Conservation (phyloP, 2,113 vertebrate species). For the Grantiella picta region DNA sequence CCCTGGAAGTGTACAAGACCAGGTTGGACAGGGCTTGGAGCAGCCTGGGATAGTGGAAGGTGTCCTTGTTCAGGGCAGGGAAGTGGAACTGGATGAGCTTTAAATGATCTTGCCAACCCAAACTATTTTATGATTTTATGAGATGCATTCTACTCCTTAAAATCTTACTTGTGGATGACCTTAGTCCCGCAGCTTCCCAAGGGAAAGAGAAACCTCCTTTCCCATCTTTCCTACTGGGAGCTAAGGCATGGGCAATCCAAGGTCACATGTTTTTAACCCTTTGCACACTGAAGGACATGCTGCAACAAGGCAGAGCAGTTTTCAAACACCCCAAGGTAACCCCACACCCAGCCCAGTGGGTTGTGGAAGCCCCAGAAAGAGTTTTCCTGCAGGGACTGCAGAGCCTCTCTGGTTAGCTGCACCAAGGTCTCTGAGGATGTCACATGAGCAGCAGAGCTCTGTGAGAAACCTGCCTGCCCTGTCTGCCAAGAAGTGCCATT, state of each 20-base stretch:
- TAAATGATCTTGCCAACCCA: not conserved
- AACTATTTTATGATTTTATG: not conserved
- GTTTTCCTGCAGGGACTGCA: not conserved
- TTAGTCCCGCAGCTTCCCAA: not conserved
- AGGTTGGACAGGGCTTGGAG: accelerated
- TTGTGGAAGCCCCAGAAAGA: not conserved
- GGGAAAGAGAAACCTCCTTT: not conserved
- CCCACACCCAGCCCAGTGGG: too few relatives aligned
- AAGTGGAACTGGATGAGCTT: accelerated
- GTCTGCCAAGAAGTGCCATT: not conserved
- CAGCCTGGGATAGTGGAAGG: accelerated
- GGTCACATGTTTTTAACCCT: not conserved
- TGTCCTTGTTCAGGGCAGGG: not conserved
- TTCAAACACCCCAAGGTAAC: not conserved
- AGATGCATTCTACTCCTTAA: not conserved
- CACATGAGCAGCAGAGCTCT: not conserved
- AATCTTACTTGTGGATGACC: not conserved
- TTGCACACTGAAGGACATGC: not conserved
- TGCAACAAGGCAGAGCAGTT: not conserved
- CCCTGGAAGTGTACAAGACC: not conserved
- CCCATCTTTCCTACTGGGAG: not conserved
- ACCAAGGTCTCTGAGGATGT: not conserved
- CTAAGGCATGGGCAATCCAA: not conserved
- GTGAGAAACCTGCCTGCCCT: not conserved
- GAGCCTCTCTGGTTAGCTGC: not conserved